A percentile compares a stretch with the other conserved stretches of the same genome.
Evolutionary conservation across 2,797 vertebrate genomes (phyloP).

Genomic region (Liparis tanakae): DNA sequence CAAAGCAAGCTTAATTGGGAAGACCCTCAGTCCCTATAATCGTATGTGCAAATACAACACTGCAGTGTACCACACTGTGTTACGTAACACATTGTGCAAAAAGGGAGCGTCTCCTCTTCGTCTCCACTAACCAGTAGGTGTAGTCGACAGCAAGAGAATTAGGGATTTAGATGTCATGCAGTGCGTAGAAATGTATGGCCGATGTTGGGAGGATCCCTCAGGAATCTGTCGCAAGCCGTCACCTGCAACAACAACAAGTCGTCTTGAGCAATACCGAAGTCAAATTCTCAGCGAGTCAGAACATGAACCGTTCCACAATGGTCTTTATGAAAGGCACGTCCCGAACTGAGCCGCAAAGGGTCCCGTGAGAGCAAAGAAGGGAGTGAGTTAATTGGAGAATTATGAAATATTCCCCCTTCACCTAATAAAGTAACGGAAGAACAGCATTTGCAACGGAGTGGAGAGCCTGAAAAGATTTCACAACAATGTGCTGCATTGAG

Average conservation of each 20-base stretch:
- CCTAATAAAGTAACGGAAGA: neutral
- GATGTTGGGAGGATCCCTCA: constrained; percentile 15
- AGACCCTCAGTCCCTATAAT: constrained; percentile 23
- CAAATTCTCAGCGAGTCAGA: constrained; percentile 44
- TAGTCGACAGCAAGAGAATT: constrained; percentile 13
- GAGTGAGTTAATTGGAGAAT: neutral
- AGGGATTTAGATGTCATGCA: constrained; percentile 14
- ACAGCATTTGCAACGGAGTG: neutral
- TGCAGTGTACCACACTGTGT: constrained; percentile 17
- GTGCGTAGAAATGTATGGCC: neutral
- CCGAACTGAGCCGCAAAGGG: neutral
- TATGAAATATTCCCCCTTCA: neutral
- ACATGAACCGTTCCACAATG: constrained; percentile 41
- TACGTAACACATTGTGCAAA: constrained; percentile 40
- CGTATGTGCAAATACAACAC: constrained; percentile 38
- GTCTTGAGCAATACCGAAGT: constrained; percentile 26
- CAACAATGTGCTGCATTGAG: neutral
- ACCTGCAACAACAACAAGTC: constrained; percentile 49
- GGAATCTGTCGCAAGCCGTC: constrained; percentile 40
- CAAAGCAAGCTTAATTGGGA: constrained; percentile 54
- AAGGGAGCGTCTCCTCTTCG: constrained; percentile 39
- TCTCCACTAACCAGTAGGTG: constrained; percentile 10
- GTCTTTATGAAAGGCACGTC: constrained; percentile 7
- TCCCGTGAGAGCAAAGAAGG: neutral
- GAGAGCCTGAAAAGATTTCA: neutral